Percentiles rank a stretch among this genome's conserved stretches.
phyloP scores from a whole-genome alignment of 2,888 invertebrate genomes.

The Incurvaria masculella region DNA sequence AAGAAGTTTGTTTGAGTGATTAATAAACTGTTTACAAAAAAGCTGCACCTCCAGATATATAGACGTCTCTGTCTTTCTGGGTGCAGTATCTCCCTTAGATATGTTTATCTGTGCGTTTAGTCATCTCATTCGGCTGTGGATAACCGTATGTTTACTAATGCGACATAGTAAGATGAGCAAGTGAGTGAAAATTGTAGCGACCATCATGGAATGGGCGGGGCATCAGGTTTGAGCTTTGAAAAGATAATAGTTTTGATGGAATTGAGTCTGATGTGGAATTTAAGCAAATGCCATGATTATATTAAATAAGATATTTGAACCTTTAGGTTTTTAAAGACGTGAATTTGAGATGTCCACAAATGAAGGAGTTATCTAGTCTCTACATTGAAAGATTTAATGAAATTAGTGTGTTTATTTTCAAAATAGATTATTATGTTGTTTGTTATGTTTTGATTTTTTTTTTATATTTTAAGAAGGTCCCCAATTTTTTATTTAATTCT shows the following conservation, averaged over 20 bases:
- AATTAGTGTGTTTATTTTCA: no score
- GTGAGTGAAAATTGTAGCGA: conserved; percentile 27
- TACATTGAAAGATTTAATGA: no score
- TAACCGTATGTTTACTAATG: conserved; percentile 42
- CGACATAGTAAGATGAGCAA: conserved; percentile 35
- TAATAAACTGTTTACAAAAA: neutral
- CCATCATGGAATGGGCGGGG: conserved; percentile 55
- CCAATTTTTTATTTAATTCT: no score
- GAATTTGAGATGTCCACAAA: no score
- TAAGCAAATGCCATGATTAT: no score
- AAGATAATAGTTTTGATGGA: neutral
- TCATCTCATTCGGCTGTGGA: conserved; percentile 49
- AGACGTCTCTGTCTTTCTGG: conserved; percentile 39
- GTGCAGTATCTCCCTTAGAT: conserved; percentile 41
- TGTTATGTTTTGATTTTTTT: no score
- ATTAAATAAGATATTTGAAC: no score
- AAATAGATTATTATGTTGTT: no score
- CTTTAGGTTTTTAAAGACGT: no score
- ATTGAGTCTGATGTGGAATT: neutral
- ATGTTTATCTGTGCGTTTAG: conserved; percentile 44
- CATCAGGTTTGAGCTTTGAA: conserved; percentile 13
- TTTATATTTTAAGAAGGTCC: no score
- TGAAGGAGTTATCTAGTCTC: no score
- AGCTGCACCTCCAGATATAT: conserved; percentile 44
- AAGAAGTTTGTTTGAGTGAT: neutral